Percentiles rank a stretch among this genome's conserved stretches.
phyloP scores from a whole-genome alignment of 2,888 invertebrate species.

The Drosophila seclusa region DNA sequence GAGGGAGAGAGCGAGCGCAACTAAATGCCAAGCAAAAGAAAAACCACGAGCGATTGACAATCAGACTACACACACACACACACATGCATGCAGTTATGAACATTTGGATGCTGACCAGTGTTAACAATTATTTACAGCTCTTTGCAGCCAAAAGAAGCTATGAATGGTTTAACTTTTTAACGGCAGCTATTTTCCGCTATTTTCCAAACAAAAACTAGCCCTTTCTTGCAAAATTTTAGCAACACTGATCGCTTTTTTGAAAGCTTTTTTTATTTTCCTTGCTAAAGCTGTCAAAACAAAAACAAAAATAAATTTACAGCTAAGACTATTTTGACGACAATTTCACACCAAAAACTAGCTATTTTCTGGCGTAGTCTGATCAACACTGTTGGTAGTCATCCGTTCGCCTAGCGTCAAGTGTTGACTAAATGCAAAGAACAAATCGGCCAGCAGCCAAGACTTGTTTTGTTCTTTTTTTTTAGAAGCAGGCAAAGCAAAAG shows the following conservation, averaged over 20 bases:
- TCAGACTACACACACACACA: conserved; percentile 36
- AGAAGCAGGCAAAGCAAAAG: conserved; percentile 31
- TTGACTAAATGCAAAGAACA: conserved; percentile 59
- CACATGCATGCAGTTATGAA: conserved; percentile 3
- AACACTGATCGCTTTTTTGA: too few species aligned
- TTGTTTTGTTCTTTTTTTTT: conserved; percentile 49
- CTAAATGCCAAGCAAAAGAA: conserved; percentile 49
- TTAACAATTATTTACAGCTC: neutral
- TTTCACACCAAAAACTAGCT: conserved; percentile 1
- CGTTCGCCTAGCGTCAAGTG: conserved; percentile 63
- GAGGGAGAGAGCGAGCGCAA: conserved; percentile 23
- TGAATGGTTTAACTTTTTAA: neutral
- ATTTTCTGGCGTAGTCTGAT: neutral
- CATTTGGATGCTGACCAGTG: conserved; percentile 49
- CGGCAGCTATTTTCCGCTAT: neutral
- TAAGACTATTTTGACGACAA: neutral
- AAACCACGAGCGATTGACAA: conserved; percentile 70
- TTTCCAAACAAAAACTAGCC: neutral
- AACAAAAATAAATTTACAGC: neutral
- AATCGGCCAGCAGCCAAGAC: conserved; percentile 56
- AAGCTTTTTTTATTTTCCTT: neutral
- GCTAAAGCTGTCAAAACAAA: neutral
- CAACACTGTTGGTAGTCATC: conserved; percentile 17
- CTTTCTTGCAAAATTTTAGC: neutral
- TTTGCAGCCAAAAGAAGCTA: neutral